Evolutionary conservation across 2,888 invertebrate genomes (phyloP).

Genomic region (Holacanthella duospinosa): DNA sequence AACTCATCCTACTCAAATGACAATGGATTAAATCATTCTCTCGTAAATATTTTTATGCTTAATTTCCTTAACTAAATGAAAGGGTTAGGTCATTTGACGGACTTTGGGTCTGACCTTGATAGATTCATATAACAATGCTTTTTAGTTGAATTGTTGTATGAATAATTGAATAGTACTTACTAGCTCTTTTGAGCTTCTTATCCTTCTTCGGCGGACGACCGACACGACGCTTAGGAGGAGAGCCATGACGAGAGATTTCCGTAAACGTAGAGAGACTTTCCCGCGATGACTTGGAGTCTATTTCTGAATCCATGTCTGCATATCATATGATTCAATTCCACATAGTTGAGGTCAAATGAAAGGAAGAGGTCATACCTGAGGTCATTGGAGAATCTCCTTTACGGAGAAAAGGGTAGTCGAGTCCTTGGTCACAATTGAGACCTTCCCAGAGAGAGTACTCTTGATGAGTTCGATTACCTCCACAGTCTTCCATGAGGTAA

Average conservation of each 20-base stretch:
- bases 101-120: too few relatives aligned
- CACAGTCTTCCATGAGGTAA: not conserved
- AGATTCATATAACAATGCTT: too few relatives aligned
- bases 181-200: conserved; percentile 34
- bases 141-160: too few relatives aligned
- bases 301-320: conserved; percentile 33
- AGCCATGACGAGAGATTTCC: conserved; percentile 17
- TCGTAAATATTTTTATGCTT: not conserved
- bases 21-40: too few relatives aligned
- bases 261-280: conserved; percentile 26
- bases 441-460: conserved; percentile 32
- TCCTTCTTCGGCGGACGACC: conserved; percentile 37
- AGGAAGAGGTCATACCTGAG: conserved; percentile 29
- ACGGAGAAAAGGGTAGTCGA: conserved; percentile 19
- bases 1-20: too few relatives aligned
- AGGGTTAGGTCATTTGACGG: too few relatives aligned
- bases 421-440: conserved; percentile 25
- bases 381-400: conserved; percentile 33
- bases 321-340: conserved; percentile 12
- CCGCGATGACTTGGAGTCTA: conserved; percentile 32
- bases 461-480: conserved; percentile 1
- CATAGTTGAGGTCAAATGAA: not conserved
- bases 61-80: too few relatives aligned
- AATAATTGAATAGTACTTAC: too few relatives aligned
- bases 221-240: conserved; percentile 36